These are phyloP conservation scores for Austrofundulus limnaeus DNA, from an alignment of 2,113 vertebrate genomes.

Conservation along the genomic window DNA sequence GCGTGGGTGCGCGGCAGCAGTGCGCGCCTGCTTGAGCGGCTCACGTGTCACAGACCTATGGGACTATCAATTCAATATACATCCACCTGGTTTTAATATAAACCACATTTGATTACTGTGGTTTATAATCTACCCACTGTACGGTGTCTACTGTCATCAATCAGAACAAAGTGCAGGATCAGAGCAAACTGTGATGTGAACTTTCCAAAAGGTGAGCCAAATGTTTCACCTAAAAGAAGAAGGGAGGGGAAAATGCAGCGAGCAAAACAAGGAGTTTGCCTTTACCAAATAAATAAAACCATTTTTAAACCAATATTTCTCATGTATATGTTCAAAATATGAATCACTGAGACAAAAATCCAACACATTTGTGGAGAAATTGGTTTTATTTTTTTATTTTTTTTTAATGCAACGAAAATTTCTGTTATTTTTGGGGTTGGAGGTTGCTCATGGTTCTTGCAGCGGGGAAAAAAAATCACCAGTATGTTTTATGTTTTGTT, in stretches of 20 bases:
- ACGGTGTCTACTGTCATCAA: constrained; percentile 18
- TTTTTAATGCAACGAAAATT: no score
- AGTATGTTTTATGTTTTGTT: background rate
- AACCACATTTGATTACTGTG: constrained; percentile 43
- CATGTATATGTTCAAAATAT: no score
- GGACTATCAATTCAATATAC: constrained; percentile 9
- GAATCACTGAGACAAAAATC: background rate
- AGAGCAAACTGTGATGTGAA: constrained; percentile 39
- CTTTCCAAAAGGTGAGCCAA: constrained; percentile 18
- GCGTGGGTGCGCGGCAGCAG: constrained; percentile 63
- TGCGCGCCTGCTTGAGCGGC: constrained; percentile 48
- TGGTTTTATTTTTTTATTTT: no score
- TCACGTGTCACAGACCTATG: constrained; percentile 48
- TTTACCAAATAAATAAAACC: constrained; percentile 15
- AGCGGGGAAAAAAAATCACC: background rate
- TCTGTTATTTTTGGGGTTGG: no score
- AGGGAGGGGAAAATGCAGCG: background rate
- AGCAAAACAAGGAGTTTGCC: constrained; percentile 12
- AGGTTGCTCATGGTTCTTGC: constrained; percentile 7
- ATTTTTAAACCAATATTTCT: no score
- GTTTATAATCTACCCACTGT: constrained; percentile 18
- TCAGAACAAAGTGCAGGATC: constrained; percentile 35
- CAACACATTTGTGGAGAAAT: no score
- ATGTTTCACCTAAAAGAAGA: constrained; percentile 9
- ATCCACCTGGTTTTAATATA: no score